Conservation (phyloP, 2,888 invertebrate genomes). For the Phania funesta region DNA sequence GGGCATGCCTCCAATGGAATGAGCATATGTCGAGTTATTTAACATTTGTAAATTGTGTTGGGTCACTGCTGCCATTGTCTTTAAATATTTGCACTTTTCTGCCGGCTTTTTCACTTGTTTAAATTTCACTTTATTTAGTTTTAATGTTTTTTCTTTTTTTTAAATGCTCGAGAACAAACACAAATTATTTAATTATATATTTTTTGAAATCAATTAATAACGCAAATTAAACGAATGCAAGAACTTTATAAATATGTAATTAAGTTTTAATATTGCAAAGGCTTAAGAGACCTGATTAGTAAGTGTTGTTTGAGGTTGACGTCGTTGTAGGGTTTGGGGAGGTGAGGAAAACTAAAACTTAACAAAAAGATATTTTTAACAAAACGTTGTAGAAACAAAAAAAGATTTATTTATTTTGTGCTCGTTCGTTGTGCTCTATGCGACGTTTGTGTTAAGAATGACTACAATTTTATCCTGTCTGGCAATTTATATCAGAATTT, state of each 20-base stretch:
- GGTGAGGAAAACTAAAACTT: slow-evolving; percentile 62
- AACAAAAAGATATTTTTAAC: slow-evolving; percentile 68
- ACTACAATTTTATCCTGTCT: slow-evolving; percentile 77
- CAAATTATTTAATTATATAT: slow-evolving; percentile 22
- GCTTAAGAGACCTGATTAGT: not conserved
- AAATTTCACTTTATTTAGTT: slow-evolving; percentile 53
- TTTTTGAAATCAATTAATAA: slow-evolving; percentile 28
- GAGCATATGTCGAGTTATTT: slow-evolving; percentile 66
- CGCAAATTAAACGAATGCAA: slow-evolving; percentile 36
- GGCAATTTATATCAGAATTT: slow-evolving; percentile 76
- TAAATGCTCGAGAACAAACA: slow-evolving; percentile 33
- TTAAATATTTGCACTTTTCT: slow-evolving; percentile 50
- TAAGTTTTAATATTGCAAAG: slow-evolving; percentile 35
- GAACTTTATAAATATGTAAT: slow-evolving; percentile 45
- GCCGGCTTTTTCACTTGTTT: slow-evolving; percentile 63
- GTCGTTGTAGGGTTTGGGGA: not conserved
- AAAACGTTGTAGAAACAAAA: slow-evolving; percentile 67
- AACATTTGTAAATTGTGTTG: slow-evolving; percentile 74
- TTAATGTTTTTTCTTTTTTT: slow-evolving; percentile 29
- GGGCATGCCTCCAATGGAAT: slow-evolving; percentile 73
- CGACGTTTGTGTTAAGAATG: slow-evolving; percentile 80
- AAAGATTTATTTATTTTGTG: slow-evolving; percentile 61
- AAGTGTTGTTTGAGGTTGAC: not conserved
- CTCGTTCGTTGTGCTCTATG: slow-evolving; percentile 72
- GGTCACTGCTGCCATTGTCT: slow-evolving; percentile 61